phyloP scores from a whole-genome alignment of 2,888 invertebrate species.

The Eupithecia abbreviata region DNA sequence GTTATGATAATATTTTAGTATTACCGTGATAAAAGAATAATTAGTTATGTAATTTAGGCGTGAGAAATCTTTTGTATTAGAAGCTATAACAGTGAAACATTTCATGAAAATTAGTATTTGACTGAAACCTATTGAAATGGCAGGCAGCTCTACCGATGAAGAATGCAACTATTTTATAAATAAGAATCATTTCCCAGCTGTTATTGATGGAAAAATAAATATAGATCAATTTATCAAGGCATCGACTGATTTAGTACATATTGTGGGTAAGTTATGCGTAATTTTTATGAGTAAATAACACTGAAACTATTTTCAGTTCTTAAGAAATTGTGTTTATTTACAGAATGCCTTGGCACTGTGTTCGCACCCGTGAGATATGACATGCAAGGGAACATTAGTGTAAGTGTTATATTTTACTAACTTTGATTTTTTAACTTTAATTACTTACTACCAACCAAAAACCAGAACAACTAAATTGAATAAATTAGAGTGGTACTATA shows the following conservation, averaged over 20 bases:
- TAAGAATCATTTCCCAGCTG: constrained; percentile 79
- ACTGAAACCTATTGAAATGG: constrained; percentile 56
- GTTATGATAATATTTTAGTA: constrained; percentile 42
- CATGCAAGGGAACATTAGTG: constrained; percentile 90
- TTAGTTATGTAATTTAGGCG: constrained; percentile 44
- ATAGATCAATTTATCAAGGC: constrained; percentile 85
- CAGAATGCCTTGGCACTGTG: constrained; percentile 89
- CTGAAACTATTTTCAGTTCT: constrained; percentile 17
- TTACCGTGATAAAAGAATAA: constrained; percentile 40
- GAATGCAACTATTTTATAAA: constrained; percentile 51
- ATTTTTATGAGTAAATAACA: constrained; percentile 9
- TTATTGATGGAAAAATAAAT: constrained; percentile 83
- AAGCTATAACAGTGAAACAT: constrained; percentile 35
- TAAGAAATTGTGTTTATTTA: constrained; percentile 53
- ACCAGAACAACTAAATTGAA: neutral
- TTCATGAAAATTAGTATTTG: constrained; percentile 32
- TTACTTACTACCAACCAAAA: neutral
- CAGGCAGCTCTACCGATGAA: constrained; percentile 51
- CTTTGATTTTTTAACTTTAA: neutral
- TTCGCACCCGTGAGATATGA: constrained; percentile 90
- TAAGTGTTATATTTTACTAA: constrained; percentile 62
- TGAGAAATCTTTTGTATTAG: constrained; percentile 44
- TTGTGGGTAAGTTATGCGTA: constrained; percentile 84
- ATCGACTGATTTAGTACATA: constrained; percentile 83
- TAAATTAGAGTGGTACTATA: neutral